These are phyloP conservation scores for Pocillopora damicornis DNA, from an alignment of 64 coral and sea anemone species.

Conservation along the genomic window DNA sequence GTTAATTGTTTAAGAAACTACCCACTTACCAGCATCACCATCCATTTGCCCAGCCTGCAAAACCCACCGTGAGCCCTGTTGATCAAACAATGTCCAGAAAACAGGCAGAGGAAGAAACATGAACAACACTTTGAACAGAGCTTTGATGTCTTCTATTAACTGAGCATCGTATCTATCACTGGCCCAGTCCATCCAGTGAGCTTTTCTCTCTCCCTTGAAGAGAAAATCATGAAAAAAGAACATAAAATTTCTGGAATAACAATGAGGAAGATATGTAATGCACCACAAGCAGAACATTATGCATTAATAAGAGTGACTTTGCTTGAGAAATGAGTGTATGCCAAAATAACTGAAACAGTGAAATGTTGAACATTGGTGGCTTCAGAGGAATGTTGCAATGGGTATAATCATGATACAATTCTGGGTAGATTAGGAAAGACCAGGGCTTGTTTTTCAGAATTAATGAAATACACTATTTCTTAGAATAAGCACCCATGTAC, in stretches of 20 bases:
- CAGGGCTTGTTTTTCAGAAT: too few species aligned
- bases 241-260: background rate
- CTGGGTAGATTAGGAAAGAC: too few species aligned
- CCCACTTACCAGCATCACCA: conserved; percentile 59
- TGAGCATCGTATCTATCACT: conserved; percentile 60
- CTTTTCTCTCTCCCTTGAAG: conserved; percentile 59
- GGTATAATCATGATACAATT: too few species aligned
- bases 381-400: too few species aligned
- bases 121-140: conserved; percentile 68
- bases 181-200: conserved; percentile 87
- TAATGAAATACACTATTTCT: too few species aligned
- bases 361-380: too few species aligned
- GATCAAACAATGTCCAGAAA: conserved; percentile 88
- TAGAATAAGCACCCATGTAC: too few species aligned
- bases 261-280: background rate
- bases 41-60: conserved; percentile 75
- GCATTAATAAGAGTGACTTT: too few species aligned
- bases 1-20: too few species aligned
- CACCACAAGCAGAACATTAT: too few species aligned
- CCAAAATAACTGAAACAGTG: too few species aligned
- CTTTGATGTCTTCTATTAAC: conserved; percentile 84
- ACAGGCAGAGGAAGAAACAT: conserved; percentile 88
- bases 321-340: too few species aligned
- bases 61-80: conserved; percentile 86
- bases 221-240: background rate